Percentiles rank a stretch among this genome's conserved stretches.
These are phyloP conservation scores for Theocolax elegans DNA, from an alignment of 1,140 invertebrate genomes.

Conservation along the genomic window DNA sequence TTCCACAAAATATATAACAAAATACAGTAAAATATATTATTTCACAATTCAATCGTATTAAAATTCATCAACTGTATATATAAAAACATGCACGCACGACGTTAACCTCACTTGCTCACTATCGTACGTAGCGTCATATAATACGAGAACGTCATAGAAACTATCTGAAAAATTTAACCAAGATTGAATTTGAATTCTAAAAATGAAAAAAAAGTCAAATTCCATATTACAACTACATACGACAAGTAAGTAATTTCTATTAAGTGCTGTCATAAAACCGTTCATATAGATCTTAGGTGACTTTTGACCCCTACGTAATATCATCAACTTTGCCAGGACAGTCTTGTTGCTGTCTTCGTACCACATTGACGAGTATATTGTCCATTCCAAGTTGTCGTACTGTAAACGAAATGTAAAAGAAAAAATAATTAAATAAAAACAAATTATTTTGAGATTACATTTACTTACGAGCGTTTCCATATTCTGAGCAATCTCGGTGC, in stretches of 20 bases:
- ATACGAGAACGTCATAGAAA: too few relatives aligned
- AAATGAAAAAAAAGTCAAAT: not conserved
- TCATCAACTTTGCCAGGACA: not conserved
- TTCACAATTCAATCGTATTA: too few relatives aligned
- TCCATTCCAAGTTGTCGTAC: not conserved
- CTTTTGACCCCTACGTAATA: conserved; percentile 13
- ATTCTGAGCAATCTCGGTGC: too few relatives aligned
- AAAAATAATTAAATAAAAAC: not conserved
- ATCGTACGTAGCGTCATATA: too few relatives aligned
- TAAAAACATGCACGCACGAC: too few relatives aligned
- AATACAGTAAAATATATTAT: too few relatives aligned
- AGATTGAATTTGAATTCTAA: not conserved
- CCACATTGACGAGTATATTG: not conserved
- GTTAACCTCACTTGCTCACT: too few relatives aligned
- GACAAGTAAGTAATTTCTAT: not conserved
- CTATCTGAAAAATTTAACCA: not conserved
- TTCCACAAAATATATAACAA: too few relatives aligned
- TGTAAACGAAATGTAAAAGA: too few relatives aligned
- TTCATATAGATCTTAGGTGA: conserved; percentile 7
- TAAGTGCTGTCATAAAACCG: conserved; percentile 18
- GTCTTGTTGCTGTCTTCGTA: not conserved
- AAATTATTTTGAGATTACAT: too few relatives aligned
- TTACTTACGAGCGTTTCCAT: too few relatives aligned
- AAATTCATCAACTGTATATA: too few relatives aligned
- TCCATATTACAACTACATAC: not conserved